phyloP scores from a whole-genome alignment of 2,797 vertebrate genomes.

The Orientallactaga sibirica region DNA sequence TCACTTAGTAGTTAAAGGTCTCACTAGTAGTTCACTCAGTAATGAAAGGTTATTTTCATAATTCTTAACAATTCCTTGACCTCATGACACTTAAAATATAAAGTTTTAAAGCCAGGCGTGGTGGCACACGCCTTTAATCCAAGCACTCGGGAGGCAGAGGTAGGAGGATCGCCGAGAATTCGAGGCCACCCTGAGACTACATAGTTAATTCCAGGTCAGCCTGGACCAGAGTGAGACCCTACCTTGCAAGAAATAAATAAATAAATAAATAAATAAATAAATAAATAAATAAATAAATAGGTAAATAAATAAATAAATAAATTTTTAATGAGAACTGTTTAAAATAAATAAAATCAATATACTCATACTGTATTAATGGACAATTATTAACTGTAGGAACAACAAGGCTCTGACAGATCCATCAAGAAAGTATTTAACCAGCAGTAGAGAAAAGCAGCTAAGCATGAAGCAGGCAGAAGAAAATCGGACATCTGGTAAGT shows the following conservation, averaged over 20 bases:
- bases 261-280: too few relatives aligned
- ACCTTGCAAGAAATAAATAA: too few relatives aligned
- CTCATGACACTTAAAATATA: slow-evolving; percentile 37
- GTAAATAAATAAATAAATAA: too few relatives aligned
- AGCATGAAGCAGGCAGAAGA: slow-evolving; percentile 95
- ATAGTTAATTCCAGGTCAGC: too few relatives aligned
- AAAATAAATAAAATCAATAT: slow-evolving; percentile 11
- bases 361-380: slow-evolving; percentile 41
- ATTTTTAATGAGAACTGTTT: slow-evolving; percentile 38
- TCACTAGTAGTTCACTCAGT: slow-evolving; percentile 31
- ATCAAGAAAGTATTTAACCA: slow-evolving; percentile 94
- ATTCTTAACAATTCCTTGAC: slow-evolving; percentile 44
- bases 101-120: not conserved
- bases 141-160: too few relatives aligned
- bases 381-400: slow-evolving; percentile 90
- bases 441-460: slow-evolving; percentile 95
- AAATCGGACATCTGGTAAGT: slow-evolving; percentile 92
- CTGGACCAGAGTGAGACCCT: too few relatives aligned
- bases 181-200: too few relatives aligned
- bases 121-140: too few relatives aligned
- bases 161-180: too few relatives aligned
- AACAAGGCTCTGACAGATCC: slow-evolving; percentile 95
- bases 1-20: slow-evolving; percentile 29
- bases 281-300: too few relatives aligned
- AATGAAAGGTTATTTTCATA: slow-evolving; percentile 61